Base-by-base conservation (phyloP, 2,888 invertebrate species). In the Xestia xanthographa region DNA sequence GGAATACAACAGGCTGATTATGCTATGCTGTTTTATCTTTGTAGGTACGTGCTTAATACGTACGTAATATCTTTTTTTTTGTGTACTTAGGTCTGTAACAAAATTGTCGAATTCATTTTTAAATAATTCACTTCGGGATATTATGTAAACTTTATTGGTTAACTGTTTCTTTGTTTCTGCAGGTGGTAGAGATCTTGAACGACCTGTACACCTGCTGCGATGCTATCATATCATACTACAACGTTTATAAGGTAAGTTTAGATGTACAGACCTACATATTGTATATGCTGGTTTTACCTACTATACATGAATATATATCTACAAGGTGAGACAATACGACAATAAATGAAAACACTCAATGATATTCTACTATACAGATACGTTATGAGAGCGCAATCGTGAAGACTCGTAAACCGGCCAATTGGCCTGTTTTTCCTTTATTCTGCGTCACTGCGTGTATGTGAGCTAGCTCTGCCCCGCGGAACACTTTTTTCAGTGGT, bases 151-250 rank as follows among this genome's bases (percentile, higher is more conserved):
- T 3, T 58, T 29, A 14, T 63, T 41, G 3, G 5, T 43, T 77
- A 29, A 78, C 41, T 48, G 17, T 60, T 34, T 11, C 22, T 14
- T 41, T 77, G 58, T 78, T 67, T 83, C 76, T 94, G 34, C 96
- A 98, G 98, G 98, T 99, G 3, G 98, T 99, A 65, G 98, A 98
- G 91, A 97, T 99, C 86, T 95, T 99, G 65, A 99, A 99, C 92
- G 98, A 98, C 90, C 95, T 99, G 69, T 99, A 99, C 94, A 98
- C 99, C 0, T 97, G 98, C 88, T 99, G 98, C 90, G 99, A 99
- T 91, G 98, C 98, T 0, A 98, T 99, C 79, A 98, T 99, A 89
- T 98, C 98, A 0, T 97, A 98, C 92, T 99, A 98, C 93, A 98
- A 98, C 90, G 98, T 98, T 9, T 98, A 98, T 93, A 99, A 99